Percentiles rank a stretch among this genome's conserved stretches.
Conservation (phyloP, 2,113 vertebrate genomes). For the Ciconia stormi region DNA sequence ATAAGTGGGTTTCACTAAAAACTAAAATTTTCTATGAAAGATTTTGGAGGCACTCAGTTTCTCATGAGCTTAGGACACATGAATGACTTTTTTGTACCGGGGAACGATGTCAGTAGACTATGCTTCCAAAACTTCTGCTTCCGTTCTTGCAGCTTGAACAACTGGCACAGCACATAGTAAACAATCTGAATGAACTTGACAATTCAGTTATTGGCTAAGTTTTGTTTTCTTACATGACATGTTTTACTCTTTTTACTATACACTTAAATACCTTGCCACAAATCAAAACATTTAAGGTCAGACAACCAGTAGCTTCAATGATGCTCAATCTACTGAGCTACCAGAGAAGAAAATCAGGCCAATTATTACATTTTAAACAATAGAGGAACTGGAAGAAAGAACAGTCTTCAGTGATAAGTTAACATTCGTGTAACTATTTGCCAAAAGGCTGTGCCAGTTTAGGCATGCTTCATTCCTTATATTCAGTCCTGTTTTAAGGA, state of each 20-base stretch:
- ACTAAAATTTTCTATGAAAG: neutral
- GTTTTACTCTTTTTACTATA: neutral
- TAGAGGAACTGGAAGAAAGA: neutral
- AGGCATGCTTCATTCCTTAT: conserved; percentile 1
- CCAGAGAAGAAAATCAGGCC: neutral
- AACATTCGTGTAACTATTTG: conserved; percentile 9
- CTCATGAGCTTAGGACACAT: neutral
- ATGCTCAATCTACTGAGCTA: neutral
- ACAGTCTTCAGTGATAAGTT: neutral
- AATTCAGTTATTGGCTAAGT: neutral
- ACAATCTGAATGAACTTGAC: neutral
- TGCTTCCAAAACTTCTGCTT: neutral
- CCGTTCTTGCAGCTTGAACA: neutral
- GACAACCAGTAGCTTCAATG: neutral
- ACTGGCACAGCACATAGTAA: neutral
- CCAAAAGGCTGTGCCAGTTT: neutral
- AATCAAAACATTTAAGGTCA: neutral
- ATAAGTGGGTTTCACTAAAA: neutral
- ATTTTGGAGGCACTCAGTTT: neutral
- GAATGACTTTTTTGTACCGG: neutral
- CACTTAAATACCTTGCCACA: neutral
- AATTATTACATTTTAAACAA: neutral
- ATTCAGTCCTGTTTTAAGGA: neutral
- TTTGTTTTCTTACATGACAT: neutral
- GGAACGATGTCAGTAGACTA: neutral